phyloP scores from a whole-genome alignment of 2,888 invertebrate genomes.

The Aleiodes leptofemur region DNA sequence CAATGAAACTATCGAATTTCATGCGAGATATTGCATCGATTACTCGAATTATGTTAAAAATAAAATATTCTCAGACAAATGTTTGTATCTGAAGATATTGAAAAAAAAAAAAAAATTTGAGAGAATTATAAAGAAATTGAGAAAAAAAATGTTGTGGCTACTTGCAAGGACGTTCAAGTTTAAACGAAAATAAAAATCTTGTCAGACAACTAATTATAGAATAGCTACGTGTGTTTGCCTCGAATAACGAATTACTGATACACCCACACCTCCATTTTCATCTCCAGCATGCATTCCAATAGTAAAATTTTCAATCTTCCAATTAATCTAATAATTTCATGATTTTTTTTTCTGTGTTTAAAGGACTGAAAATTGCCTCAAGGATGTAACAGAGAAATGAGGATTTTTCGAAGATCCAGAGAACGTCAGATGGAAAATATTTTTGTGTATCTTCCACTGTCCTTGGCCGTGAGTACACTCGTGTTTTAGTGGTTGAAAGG shows the following conservation, averaged over 20 bases:
- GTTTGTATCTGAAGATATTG: not conserved
- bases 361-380: not conserved
- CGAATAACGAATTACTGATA: conserved; percentile 62
- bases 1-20: too few relatives aligned
- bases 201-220: conserved; percentile 72
- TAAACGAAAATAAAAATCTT: conserved; percentile 73
- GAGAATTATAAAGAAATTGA: conserved; percentile 8
- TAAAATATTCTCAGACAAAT: not conserved
- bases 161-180: conserved; percentile 73
- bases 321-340: conserved; percentile 5
- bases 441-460: conserved; percentile 16
- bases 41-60: too few relatives aligned
- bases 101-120: not conserved
- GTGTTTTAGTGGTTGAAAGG: conserved; percentile 15
- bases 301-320: not conserved
- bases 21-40: too few relatives aligned
- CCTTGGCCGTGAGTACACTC: not conserved
- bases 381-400: conserved; percentile 23
- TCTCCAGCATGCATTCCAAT: conserved; percentile 1
- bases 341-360: conserved; percentile 2
- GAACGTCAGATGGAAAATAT: conserved; percentile 9
- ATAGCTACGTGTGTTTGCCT: conserved; percentile 58
- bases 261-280: conserved; percentile 37
- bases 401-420: not conserved
- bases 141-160: conserved; percentile 23